Base-by-base conservation (phyloP, 2,888 invertebrate genomes). In the Lasiommata megera region DNA sequence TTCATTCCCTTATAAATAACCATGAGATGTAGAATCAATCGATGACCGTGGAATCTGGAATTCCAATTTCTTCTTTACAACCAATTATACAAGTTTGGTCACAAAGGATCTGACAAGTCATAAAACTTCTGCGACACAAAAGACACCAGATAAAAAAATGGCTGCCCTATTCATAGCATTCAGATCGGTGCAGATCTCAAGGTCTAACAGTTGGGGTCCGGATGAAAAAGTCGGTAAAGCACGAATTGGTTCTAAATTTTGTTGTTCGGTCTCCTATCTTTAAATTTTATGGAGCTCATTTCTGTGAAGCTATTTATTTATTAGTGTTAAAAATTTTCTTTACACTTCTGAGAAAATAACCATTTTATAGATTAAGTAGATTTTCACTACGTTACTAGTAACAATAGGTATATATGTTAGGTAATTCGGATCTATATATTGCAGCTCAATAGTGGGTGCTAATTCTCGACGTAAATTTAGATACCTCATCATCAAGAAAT, bases 121-220 rank as follows among this genome's bases (percentile, higher is more conserved):
- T 60, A 57, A 60, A 60, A 62, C 57, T 62, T 53, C 55, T 57
- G 57, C 55, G 44, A 54, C 58, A 64, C 61, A 61, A 64, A 64
- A 62, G 64, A 50, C 56, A 54, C 59, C 46, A 61, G 62, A 56
- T 55, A 64, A 66, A 60, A 48, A 60, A 56, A 56, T 58, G 61
- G 51, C 60, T 63, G 62, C 48, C 73, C 77, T 77, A 77, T 81
- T 76, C 72, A 73, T 73, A 71, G 76, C 72, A 78, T 79, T 76
- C 75, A 67, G 67, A 60, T 76, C 67, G 66, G 74, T 70, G 77
- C 71, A 70, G 71, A 72, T 61, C 67, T 74, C 84, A 84, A 85
- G 84, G 82, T 65, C 77, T 78, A 75, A 72, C 84, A 76, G 80
- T 80, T 74, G 84, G 82, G 57, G 80, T 79, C 79, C 79, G 59